Evolutionary conservation across 1,140 invertebrate genomes (phyloP).

Genomic region (Euura saliciscinereae): DNA sequence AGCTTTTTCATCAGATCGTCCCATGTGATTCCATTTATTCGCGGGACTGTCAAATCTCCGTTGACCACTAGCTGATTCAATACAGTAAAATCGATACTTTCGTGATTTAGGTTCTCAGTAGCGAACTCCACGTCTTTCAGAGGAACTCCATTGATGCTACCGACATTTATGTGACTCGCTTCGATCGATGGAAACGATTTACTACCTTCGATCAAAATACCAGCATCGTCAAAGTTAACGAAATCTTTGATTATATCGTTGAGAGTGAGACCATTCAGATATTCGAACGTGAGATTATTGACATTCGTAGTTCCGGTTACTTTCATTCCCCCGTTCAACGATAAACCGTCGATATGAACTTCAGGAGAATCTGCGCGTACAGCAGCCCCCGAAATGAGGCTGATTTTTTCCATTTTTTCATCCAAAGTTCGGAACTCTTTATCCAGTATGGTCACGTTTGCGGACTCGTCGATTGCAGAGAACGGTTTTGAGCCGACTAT

Average conservation of each 20-base stretch:
- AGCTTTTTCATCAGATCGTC: conserved; percentile 32
- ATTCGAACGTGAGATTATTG: conserved; percentile 30
- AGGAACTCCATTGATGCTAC: conserved; percentile 39
- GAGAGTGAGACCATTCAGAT: conserved; percentile 30
- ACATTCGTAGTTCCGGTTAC: conserved; percentile 34
- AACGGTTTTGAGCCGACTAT: conserved; percentile 22
- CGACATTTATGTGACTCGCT: conserved; percentile 30
- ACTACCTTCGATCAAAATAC: conserved; percentile 24
- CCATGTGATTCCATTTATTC: conserved; percentile 36
- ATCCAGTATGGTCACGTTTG: conserved; percentile 16
- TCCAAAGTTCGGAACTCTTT: conserved; percentile 13
- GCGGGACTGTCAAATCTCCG: conserved; percentile 32
- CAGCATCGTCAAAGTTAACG: not conserved
- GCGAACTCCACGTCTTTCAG: conserved; percentile 33
- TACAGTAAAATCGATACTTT: conserved; percentile 32
- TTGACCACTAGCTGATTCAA: conserved; percentile 33
- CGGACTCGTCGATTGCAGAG: conserved; percentile 20
- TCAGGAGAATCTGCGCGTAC: not conserved
- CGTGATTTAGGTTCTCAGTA: conserved; percentile 14
- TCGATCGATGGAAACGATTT: conserved; percentile 40
- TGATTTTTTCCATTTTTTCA: conserved; percentile 21
- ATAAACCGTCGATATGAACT: conserved; percentile 11
- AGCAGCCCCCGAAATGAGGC: conserved; percentile 22
- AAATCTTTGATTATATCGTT: conserved; percentile 24
- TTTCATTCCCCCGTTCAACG: conserved; percentile 10